Evolutionary conservation across 2,888 invertebrate species (phyloP).

Genomic region (Acrobasis consociella): DNA sequence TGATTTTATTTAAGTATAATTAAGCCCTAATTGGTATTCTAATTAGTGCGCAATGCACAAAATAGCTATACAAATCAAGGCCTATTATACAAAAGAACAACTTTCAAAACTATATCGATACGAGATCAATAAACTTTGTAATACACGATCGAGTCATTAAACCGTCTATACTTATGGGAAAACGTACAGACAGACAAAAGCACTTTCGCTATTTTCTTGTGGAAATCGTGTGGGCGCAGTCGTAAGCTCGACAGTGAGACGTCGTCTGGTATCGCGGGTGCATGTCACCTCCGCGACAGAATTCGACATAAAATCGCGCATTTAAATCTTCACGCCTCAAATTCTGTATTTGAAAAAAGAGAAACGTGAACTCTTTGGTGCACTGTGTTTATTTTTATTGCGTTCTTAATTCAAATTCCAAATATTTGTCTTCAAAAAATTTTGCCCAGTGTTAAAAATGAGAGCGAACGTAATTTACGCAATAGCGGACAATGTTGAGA

Average conservation of each 20-base stretch:
- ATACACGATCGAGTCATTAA: conserved; percentile 46
- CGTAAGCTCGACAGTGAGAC: conserved; percentile 64
- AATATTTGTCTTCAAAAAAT: background rate
- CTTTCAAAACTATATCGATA: conserved; percentile 20
- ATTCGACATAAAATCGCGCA: background rate
- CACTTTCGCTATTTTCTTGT: conserved; percentile 73
- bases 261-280: conserved; percentile 52
- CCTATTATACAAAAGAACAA: conserved; percentile 14
- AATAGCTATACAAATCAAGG: conserved; percentile 2
- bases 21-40: background rate
- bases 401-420: background rate
- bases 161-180: conserved; percentile 45
- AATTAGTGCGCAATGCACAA: background rate
- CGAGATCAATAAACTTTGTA: conserved; percentile 30
- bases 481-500: conserved; percentile 8
- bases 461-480: conserved; percentile 13
- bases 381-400: background rate
- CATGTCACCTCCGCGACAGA: conserved; percentile 25
- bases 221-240: conserved; percentile 54
- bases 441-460: conserved; percentile 9
- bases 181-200: conserved; percentile 36
- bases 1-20: background rate
- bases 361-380: conserved; percentile 18
- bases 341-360: conserved; percentile 3
- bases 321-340: background rate